Conservation (phyloP, 2,888 invertebrate genomes). For the Hypomecis punctinalis region DNA sequence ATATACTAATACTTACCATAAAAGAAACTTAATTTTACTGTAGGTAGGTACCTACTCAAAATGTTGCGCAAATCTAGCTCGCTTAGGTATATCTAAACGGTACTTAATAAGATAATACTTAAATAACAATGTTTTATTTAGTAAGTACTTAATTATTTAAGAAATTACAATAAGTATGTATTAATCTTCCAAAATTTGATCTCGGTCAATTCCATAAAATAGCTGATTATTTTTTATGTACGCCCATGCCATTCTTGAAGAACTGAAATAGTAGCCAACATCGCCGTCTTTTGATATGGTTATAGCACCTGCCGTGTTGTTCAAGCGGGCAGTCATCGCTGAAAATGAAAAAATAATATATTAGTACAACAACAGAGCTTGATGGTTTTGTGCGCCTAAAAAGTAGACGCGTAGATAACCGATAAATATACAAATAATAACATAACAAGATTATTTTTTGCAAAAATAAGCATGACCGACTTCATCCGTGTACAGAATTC, state of each 20-base stretch:
- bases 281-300: constrained; percentile 88
- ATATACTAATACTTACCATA: too few species aligned
- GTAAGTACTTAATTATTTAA: too few species aligned
- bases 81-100: constrained; percentile 50
- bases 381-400: too few species aligned
- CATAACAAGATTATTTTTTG: too few species aligned
- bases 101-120: constrained; percentile 55
- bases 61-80: background rate
- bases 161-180: background rate
- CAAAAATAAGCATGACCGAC: too few species aligned
- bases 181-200: constrained; percentile 69
- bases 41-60: too few species aligned
- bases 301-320: constrained; percentile 91
- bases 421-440: too few species aligned
- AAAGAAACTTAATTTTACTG: too few species aligned
- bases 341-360: constrained; percentile 27
- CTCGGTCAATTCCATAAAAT: constrained; percentile 86
- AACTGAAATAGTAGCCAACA: constrained; percentile 88
- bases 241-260: constrained; percentile 89
- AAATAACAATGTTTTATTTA: too few species aligned
- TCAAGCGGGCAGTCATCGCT: constrained; percentile 88
- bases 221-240: constrained; percentile 79
- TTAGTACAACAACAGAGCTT: too few species aligned
- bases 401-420: too few species aligned
- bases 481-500: too few species aligned